Conservation (phyloP, 2,797 vertebrate genomes). For the Cuculus canorus region DNA sequence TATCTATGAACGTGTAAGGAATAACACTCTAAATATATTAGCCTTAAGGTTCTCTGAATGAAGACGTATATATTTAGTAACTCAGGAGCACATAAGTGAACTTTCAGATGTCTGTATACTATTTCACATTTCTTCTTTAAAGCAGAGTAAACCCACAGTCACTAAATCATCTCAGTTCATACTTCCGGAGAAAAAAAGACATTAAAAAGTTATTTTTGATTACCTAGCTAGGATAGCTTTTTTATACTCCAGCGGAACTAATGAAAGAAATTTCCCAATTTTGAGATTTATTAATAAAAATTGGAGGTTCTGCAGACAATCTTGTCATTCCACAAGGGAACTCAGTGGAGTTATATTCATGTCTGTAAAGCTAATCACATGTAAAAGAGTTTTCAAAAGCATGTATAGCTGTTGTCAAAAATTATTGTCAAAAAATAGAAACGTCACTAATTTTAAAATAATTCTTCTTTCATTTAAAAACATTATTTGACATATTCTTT, state of each 20-base stretch:
- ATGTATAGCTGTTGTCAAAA: not conserved
- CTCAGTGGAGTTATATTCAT: not conserved
- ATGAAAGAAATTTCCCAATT: not conserved
- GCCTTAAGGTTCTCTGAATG: not conserved
- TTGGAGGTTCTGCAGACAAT: not conserved
- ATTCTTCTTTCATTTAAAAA: not conserved
- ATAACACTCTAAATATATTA: not conserved
- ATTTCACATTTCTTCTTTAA: not conserved
- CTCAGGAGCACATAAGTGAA: not conserved
- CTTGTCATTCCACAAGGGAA: not conserved
- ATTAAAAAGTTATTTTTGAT: not conserved
- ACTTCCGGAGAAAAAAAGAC: rapidly evolving
- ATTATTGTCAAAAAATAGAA: not conserved
- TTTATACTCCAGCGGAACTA: not conserved
- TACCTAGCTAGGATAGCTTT: not conserved
- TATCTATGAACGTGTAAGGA: not conserved
- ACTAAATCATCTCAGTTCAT: not conserved
- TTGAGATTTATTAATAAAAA: not conserved
- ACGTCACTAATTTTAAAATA: not conserved
- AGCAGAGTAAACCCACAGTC: not conserved
- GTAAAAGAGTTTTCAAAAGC: not conserved
- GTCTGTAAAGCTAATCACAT: not conserved
- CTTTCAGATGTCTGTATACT: not conserved
- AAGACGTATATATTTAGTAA: not conserved
- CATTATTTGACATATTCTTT: not conserved